A percentile compares a stretch with the other conserved stretches of the same genome.
phyloP scores from a whole-genome alignment of 2,888 invertebrate genomes.

The Cybosia mesomella region DNA sequence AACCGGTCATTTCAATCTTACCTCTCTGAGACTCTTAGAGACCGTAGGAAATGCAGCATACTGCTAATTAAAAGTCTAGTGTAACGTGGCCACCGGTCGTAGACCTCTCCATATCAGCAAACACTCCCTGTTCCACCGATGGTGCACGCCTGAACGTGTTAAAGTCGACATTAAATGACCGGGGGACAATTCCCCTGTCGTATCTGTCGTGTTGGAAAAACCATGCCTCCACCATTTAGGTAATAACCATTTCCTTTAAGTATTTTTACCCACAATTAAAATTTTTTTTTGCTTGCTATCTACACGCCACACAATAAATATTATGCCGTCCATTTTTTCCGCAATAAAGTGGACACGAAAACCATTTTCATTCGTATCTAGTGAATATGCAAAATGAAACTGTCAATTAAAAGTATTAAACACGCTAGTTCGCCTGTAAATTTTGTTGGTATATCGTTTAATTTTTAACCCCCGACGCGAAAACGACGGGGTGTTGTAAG shows the following conservation, averaged over 20 bases:
- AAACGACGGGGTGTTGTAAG: too few relatives aligned
- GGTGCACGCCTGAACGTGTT: too few relatives aligned
- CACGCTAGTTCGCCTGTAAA: constrained; percentile 47
- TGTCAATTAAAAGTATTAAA: constrained; percentile 43
- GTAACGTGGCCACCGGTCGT: too few relatives aligned
- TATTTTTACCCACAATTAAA: not conserved
- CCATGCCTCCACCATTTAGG: not conserved
- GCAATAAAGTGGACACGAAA: constrained; percentile 24
- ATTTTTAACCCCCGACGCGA: too few relatives aligned
- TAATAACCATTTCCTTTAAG: not conserved
- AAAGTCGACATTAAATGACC: not conserved
- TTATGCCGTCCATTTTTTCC: not conserved
- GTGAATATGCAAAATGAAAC: constrained; percentile 29
- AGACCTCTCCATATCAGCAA: too few relatives aligned
- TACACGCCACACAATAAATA: constrained; percentile 12
- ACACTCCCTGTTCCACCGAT: too few relatives aligned
- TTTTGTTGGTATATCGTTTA: constrained; percentile 16
- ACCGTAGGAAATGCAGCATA: too few relatives aligned
- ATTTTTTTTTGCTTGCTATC: constrained; percentile 1
- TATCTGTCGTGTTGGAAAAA: constrained; percentile 1
- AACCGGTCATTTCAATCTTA: too few relatives aligned
- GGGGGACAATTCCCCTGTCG: not conserved
- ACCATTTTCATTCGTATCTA: constrained; percentile 41
- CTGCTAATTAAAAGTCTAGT: too few relatives aligned
- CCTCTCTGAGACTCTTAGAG: too few relatives aligned